Evolutionary conservation across 2,888 invertebrate genomes (phyloP).

Genomic region (Drosophila melanosoma): DNA sequence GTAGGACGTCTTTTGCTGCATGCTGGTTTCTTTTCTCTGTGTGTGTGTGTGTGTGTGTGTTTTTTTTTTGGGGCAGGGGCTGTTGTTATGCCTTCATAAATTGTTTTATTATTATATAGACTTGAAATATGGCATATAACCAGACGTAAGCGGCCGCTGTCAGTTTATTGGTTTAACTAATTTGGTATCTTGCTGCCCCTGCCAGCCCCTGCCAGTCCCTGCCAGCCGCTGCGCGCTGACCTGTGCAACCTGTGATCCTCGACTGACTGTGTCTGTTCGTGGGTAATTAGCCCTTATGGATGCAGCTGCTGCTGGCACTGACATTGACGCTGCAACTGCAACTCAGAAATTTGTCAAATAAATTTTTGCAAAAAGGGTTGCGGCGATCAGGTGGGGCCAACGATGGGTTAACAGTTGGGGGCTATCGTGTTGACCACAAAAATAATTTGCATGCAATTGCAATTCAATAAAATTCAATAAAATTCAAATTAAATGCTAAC

Average conservation of each 20-base stretch:
- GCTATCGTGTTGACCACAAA: background rate
- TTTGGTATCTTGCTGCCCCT: conserved; percentile 55
- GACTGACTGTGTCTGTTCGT: conserved; percentile 13
- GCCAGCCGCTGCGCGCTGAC: background rate
- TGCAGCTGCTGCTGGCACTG: conserved; percentile 58
- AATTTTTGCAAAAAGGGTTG: conserved; percentile 52
- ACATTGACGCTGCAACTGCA: conserved; percentile 12
- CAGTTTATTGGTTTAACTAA: conserved; percentile 81
- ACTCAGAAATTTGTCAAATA: conserved; percentile 79
- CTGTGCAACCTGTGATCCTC: conserved; percentile 28
- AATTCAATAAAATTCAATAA: conserved; percentile 76
- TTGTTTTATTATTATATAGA: conserved; percentile 79
- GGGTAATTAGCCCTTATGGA: conserved; percentile 70
- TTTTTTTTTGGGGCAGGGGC: conserved; percentile 28
- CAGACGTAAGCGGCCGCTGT: conserved; percentile 59
- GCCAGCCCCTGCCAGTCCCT: conserved; percentile 14
- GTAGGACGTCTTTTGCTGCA: conserved; percentile 20
- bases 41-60: background rate
- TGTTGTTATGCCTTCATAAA: conserved; percentile 76
- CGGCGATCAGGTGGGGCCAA: background rate
- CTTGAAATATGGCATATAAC: conserved; percentile 67
- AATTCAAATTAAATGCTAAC: conserved; percentile 68
- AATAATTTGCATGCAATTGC: conserved; percentile 73
- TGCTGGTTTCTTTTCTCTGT: conserved; percentile 12
- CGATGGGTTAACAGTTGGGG: background rate